Conservation (phyloP, 1,140 invertebrate species). For the Drosophila malerkotliana region DNA sequence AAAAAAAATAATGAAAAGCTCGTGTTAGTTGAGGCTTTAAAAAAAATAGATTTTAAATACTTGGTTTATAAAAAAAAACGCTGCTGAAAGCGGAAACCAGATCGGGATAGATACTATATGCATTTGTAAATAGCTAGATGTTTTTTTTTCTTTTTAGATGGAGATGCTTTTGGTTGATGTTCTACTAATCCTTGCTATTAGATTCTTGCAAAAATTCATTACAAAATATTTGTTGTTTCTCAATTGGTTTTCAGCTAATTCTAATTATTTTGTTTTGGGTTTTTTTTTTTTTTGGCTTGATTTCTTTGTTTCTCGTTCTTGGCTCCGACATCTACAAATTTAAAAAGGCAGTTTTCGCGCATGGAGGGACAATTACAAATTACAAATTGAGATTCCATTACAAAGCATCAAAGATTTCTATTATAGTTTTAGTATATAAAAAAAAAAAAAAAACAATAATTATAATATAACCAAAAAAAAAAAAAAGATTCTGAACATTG, state of each 20-base stretch:
- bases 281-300: constrained; percentile 31
- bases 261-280: constrained; percentile 14
- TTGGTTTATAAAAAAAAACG: constrained; percentile 5
- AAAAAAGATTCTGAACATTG: constrained; percentile 18
- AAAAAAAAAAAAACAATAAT: constrained; percentile 14
- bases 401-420: constrained; percentile 49
- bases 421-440: neutral
- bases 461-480: constrained; percentile 1
- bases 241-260: constrained; percentile 26
- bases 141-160: constrained; percentile 10
- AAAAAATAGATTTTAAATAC: neutral
- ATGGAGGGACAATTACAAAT: constrained; percentile 73
- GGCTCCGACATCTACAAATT: constrained; percentile 59
- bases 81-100: constrained; percentile 23
- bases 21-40: neutral
- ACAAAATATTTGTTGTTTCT: constrained; percentile 57
- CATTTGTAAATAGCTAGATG: constrained; percentile 2
- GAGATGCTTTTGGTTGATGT: constrained; percentile 21
- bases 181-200: neutral
- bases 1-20: neutral
- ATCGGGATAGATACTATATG: neutral
- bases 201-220: constrained; percentile 56
- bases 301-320: constrained; percentile 30
- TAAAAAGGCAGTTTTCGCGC: constrained; percentile 77
- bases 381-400: constrained; percentile 62